These are phyloP conservation scores for Vidua chalybeata DNA, from an alignment of 2,113 vertebrate species.

Conservation along the genomic window DNA sequence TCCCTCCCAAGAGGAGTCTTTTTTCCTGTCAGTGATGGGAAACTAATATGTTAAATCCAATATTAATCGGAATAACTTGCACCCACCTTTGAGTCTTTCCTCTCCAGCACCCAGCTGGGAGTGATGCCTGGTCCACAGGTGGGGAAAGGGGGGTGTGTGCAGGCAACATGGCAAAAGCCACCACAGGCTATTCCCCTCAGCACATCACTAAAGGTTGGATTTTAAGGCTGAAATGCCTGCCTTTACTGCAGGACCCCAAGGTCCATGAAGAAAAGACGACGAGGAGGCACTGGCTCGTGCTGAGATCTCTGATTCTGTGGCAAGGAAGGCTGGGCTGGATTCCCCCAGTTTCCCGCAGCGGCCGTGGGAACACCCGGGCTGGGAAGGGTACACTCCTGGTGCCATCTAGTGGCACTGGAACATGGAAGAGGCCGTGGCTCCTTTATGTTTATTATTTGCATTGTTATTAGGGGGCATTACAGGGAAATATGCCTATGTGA, in stretches of 20 bases:
- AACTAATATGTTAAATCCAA: rapidly evolving
- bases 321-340: not conserved
- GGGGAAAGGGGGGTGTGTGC: rapidly evolving
- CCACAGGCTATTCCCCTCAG: not conserved
- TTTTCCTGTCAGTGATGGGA: not conserved
- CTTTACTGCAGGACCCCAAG: not conserved
- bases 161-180: not conserved
- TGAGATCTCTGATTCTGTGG: not conserved
- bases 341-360: not conserved
- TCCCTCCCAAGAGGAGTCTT: not conserved
- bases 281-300: rapidly evolving
- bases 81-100: not conserved
- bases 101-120: not conserved
- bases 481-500: rapidly evolving
- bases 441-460: not conserved
- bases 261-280: not conserved
- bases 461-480: not conserved
- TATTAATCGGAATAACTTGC: not conserved
- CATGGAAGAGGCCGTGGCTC: not conserved
- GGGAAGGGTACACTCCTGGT: not conserved
- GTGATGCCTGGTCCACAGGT: rapidly evolving
- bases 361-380: not conserved
- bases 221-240: not conserved
- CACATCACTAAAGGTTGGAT: not conserved
- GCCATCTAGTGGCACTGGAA: slow-evolving; percentile 54